phyloP scores from a whole-genome alignment of 2,113 vertebrate genomes.

The Hylia prasina region DNA sequence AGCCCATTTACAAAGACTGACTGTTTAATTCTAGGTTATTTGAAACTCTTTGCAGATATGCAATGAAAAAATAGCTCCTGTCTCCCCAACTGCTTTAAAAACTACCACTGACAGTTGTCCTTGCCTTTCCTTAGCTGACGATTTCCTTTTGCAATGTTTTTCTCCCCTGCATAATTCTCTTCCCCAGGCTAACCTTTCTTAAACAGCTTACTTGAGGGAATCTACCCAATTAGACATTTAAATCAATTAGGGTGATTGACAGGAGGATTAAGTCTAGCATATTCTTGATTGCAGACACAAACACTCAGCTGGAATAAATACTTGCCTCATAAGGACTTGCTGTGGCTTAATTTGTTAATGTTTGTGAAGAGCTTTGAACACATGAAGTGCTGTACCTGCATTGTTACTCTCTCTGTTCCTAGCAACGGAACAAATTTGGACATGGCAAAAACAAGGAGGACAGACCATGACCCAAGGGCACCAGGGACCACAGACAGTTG shows the following conservation, averaged over 20 bases:
- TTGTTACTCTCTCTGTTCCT: not conserved
- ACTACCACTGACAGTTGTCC: not conserved
- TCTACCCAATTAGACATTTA: not conserved
- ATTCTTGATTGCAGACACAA: slow-evolving; percentile 21
- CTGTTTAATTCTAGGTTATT: not conserved
- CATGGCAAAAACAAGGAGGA: not conserved
- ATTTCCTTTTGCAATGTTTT: not conserved
- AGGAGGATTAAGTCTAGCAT: not conserved
- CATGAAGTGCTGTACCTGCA: not conserved
- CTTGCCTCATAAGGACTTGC: not conserved
- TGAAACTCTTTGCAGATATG: not conserved
- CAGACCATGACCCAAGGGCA: not conserved
- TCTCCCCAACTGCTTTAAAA: not conserved
- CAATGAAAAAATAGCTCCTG: not conserved
- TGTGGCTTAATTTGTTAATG: not conserved
- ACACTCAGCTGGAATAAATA: slow-evolving; percentile 32
- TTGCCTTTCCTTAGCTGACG: not conserved
- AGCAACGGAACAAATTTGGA: not conserved
- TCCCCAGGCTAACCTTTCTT: not conserved
- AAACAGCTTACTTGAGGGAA: not conserved
- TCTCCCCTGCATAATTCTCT: not conserved
- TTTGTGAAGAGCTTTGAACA: not conserved
- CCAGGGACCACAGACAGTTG: not conserved
- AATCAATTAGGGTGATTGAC: slow-evolving; percentile 18
- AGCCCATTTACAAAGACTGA: not conserved